Evolutionary conservation across 2,797 vertebrate species (phyloP), one percentile per base, ranked within the genome.

Genomic region (Sebastiscus tertius): DNA sequence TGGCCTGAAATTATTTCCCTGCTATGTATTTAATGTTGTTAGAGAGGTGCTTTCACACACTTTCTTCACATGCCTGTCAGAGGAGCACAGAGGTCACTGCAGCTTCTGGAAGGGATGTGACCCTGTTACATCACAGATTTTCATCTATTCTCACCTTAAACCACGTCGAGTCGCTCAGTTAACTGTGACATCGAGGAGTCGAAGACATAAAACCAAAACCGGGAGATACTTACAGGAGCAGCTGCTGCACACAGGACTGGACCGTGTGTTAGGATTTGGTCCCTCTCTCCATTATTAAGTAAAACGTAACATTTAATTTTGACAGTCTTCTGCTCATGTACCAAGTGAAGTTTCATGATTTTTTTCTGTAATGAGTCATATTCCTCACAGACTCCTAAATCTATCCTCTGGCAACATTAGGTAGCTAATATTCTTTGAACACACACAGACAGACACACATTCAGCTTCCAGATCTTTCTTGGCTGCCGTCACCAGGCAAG

Each of bases 391-490:
- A 55, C 54, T 29, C 18, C 58, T 26, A 70, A 27, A 81, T 64
- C 55, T 59, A 5, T 81, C 68, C 75, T 86, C 69, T 82, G 83
- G 82, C 77, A 85, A 62, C 65, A 29, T 83, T 62, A 73, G 55
- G 31, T 52, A 75, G 81, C 77, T 87, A 58, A 83, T 87, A 80
- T 82, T 73, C 76, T 62, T 69, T 81, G 66, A 78, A 81, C 74
- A 74, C 81, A 80, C 83, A 78, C n/a, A 52, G 31, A 82, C 79
- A 67, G 52, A 86, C 69, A 60, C 75, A 82, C 81, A 4, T 66
- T 42, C 71, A 64, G 79, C 81, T 76, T 91, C 90, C 88, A 92
- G 81, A 52, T 87, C 87, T 88, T 80, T 86, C 84, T 87, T 94
- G 92, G 92, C 93, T 84, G 64, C 81, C 69, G 54, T 77, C 87